Evolutionary conservation across 2,888 invertebrate genomes (phyloP).

Genomic region (Aromia moschata): DNA sequence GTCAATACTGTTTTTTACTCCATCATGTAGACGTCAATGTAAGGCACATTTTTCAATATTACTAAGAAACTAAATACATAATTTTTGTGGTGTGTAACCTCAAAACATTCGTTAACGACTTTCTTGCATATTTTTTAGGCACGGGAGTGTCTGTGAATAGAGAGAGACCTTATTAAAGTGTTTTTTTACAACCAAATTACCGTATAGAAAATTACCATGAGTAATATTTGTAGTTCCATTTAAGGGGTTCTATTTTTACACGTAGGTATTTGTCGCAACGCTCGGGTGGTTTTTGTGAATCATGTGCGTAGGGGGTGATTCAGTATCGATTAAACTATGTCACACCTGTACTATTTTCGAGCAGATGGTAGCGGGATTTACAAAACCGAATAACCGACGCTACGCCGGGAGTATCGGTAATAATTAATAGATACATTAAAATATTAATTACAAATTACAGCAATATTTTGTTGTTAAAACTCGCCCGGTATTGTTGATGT

Average conservation of each 20-base stretch:
- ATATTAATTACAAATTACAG: slow-evolving; percentile 38
- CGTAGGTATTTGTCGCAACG: slow-evolving; percentile 26
- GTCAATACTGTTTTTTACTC: no score
- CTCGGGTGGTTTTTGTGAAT: slow-evolving; percentile 34
- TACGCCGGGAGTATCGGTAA: neutral
- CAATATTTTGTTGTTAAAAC: slow-evolving; percentile 29
- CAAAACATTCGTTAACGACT: no score
- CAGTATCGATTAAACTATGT: slow-evolving; percentile 35
- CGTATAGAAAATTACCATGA: slow-evolving; percentile 11
- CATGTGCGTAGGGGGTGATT: slow-evolving; percentile 35
- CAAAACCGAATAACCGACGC: slow-evolving; percentile 9
- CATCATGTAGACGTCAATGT: no score
- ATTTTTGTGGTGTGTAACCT: no score
- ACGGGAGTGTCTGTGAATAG: no score
- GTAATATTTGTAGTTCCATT: slow-evolving; percentile 10
- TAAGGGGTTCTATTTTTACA: slow-evolving; percentile 21
- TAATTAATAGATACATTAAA: slow-evolving; percentile 28
- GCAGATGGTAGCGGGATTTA: slow-evolving; percentile 18
- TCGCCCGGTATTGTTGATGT: slow-evolving; percentile 44
- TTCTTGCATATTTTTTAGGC: no score
- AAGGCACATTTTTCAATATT: no score
- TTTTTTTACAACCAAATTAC: no score
- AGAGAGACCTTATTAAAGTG: no score
- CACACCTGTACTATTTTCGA: slow-evolving; percentile 24
- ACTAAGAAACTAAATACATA: no score